These are phyloP conservation scores for Pseudomyrmex pallidus DNA, from an alignment of 1,140 invertebrate species.

Conservation along the genomic window DNA sequence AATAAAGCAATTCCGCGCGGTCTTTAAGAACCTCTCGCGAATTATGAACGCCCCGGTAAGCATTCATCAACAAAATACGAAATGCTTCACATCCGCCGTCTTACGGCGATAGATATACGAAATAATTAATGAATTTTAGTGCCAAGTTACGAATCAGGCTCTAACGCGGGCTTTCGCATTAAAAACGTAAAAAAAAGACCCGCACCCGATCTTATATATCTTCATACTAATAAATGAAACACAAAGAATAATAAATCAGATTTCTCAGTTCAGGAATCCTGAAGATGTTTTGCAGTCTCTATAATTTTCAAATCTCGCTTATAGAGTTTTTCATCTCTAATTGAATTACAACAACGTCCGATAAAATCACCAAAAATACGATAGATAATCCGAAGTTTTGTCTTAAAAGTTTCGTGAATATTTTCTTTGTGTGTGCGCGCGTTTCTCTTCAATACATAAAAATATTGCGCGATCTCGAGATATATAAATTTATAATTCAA, in stretches of 20 bases:
- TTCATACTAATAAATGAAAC: not conserved
- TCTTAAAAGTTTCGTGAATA: not conserved
- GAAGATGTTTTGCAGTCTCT: not conserved
- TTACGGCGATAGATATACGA: not conserved
- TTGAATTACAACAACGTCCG: too few species aligned
- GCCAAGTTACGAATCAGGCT: not conserved
- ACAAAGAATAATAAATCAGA: conserved; percentile 15
- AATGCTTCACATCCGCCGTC: not conserved
- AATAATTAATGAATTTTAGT: conserved; percentile 43
- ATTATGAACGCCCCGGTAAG: conserved; percentile 51
- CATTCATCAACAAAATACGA: conserved; percentile 39
- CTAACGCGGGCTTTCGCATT: not conserved
- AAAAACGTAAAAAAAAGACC: not conserved
- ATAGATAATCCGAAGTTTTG: too few species aligned
- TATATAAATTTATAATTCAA: not conserved
- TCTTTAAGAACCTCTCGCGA: conserved; percentile 49
- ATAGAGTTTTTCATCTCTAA: too few species aligned
- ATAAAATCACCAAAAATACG: too few species aligned
- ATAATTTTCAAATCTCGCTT: not conserved
- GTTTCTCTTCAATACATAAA: not conserved
- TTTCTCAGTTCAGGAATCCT: not conserved
- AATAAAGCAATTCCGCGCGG: conserved; percentile 53
- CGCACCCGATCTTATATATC: too few species aligned
- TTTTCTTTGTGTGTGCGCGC: too few species aligned
- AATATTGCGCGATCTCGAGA: not conserved